phyloP scores from a whole-genome alignment of 2,888 invertebrate species.

The Caenorhabditis afra region DNA sequence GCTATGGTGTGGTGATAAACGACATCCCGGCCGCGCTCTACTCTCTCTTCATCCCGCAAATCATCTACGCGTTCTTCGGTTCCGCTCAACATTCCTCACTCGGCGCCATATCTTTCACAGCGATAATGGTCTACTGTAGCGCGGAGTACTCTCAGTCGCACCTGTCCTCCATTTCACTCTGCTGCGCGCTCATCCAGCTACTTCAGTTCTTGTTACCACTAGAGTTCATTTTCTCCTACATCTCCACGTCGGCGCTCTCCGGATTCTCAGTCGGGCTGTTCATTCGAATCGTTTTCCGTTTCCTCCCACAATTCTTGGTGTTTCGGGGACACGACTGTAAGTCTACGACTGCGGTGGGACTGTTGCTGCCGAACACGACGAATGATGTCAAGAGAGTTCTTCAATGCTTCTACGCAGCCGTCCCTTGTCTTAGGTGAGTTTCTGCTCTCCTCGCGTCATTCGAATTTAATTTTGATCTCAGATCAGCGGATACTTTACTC shows the following conservation, averaged over 20 bases:
- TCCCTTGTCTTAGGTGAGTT: conserved; percentile 49
- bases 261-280: conserved; percentile 65
- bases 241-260: conserved; percentile 56
- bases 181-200: conserved; percentile 55
- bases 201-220: conserved; percentile 63
- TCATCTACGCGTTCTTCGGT: conserved; percentile 64
- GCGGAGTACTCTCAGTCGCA: conserved; percentile 37
- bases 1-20: conserved; percentile 61
- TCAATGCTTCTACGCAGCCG: conserved; percentile 61
- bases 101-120: conserved; percentile 55
- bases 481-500: conserved; percentile 44
- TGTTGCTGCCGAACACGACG: conserved; percentile 38
- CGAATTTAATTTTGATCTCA: background rate
- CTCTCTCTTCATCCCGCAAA: conserved; percentile 63
- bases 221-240: conserved; percentile 63
- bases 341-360: conserved; percentile 21
- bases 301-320: conserved; percentile 54
- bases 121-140: conserved; percentile 51
- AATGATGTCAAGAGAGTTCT: conserved; percentile 50
- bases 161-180: conserved; percentile 46
- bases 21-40: conserved; percentile 57
- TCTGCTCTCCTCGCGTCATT: background rate
- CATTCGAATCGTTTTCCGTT: conserved; percentile 56
- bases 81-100: conserved; percentile 64
- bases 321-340: conserved; percentile 62